Conservation (phyloP, 2,797 vertebrate species). For the Myotis vivesi region DNA sequence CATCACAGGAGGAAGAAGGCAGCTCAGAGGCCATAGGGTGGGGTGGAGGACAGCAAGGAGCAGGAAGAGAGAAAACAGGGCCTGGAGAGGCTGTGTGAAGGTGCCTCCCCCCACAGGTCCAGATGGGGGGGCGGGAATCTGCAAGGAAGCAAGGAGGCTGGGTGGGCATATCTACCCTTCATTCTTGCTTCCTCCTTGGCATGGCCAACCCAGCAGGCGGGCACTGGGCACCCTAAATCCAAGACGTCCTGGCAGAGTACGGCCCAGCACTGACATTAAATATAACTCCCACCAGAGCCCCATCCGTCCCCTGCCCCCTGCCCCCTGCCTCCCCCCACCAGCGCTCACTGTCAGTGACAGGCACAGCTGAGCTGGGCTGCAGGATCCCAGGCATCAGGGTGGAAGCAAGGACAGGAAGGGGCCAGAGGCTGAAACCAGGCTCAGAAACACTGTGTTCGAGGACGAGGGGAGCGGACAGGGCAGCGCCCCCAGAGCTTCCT, state of each 20-base stretch:
- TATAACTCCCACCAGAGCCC: neutral
- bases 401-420: neutral
- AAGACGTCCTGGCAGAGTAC: neutral
- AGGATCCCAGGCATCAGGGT: neutral
- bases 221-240: neutral
- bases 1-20: neutral
- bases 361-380: neutral
- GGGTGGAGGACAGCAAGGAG: neutral
- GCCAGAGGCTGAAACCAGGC: neutral
- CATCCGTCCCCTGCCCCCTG: neutral
- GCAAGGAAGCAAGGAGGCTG: neutral
- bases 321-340: neutral
- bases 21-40: neutral
- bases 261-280: neutral
- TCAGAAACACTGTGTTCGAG: neutral
- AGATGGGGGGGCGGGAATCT: neutral
- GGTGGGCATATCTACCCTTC: neutral
- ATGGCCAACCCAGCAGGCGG: neutral
- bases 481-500: neutral
- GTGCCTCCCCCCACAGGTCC: neutral
- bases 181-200: neutral
- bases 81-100: neutral
- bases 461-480: neutral
- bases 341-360: neutral
- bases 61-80: constrained; percentile 42